Conservation (phyloP, 2,888 invertebrate genomes). For the Empis stercorea region DNA sequence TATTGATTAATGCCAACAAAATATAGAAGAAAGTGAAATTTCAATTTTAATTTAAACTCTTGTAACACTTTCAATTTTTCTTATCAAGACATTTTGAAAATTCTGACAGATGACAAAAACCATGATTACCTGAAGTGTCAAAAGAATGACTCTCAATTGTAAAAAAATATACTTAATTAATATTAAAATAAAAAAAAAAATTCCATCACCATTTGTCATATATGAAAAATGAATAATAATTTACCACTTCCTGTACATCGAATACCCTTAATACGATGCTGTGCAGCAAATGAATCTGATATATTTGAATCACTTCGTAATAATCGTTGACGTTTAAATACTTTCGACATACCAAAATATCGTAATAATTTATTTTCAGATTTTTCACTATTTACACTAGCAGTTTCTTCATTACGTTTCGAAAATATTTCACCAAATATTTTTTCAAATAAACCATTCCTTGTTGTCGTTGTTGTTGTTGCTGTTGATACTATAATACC, state of each 20-base stretch:
- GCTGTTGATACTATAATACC: neutral
- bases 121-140: too few species aligned
- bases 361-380: constrained; percentile 6
- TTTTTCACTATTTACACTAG: neutral
- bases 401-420: constrained; percentile 5
- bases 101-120: too few species aligned
- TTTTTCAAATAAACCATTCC: constrained; percentile 8
- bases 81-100: too few species aligned
- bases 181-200: neutral
- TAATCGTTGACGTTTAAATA: constrained; percentile 8
- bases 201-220: constrained; percentile 15
- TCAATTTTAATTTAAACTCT: too few species aligned
- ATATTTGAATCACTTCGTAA: constrained; percentile 7
- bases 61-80: too few species aligned
- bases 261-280: constrained; percentile 33
- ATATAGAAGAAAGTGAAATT: too few species aligned
- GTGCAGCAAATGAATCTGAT: constrained; percentile 20
- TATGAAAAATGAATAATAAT: constrained; percentile 13
- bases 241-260: constrained; percentile 35
- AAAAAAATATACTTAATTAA: too few species aligned
- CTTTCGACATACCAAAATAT: constrained; percentile 10
- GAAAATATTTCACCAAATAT: constrained; percentile 12
- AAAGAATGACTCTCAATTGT: too few species aligned
- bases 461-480: neutral
- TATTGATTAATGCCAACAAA: too few species aligned